Evolutionary conservation across 2,113 vertebrate species (phyloP).

Genomic region (Fregata magnificens): DNA sequence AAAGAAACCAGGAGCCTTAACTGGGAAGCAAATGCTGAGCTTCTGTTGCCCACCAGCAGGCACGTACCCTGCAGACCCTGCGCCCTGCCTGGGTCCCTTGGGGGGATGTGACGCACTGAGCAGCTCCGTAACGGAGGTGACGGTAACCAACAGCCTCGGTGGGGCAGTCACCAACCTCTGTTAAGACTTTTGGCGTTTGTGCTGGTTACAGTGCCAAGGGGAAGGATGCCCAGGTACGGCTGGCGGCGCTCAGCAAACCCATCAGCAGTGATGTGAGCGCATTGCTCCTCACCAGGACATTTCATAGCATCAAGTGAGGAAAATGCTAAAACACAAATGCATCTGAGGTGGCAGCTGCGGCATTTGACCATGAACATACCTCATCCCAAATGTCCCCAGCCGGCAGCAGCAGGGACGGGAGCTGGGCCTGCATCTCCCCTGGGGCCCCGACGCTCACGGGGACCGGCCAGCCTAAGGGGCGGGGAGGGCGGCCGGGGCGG

Average conservation of each 20-base stretch:
- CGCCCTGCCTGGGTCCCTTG: not conserved
- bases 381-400: not conserved
- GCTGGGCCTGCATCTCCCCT: not conserved
- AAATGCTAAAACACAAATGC: not conserved
- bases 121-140: not conserved
- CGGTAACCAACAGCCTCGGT: not conserved
- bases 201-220: not conserved
- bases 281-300: not conserved
- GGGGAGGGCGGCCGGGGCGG: not conserved
- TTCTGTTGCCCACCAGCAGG: no score
- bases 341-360: accelerated
- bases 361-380: not conserved
- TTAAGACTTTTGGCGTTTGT: not conserved
- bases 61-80: not conserved
- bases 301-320: not conserved
- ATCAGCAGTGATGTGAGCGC: accelerated
- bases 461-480: accelerated
- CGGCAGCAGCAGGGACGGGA: not conserved
- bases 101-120: not conserved
- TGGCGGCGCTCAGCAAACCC: not conserved
- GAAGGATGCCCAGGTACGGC: not conserved
- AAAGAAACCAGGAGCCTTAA: not conserved
- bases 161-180: not conserved
- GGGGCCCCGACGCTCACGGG: accelerated
- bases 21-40: not conserved